Evolutionary conservation across 2,888 invertebrate species (phyloP).

Genomic region (Pemphredon lugubris): DNA sequence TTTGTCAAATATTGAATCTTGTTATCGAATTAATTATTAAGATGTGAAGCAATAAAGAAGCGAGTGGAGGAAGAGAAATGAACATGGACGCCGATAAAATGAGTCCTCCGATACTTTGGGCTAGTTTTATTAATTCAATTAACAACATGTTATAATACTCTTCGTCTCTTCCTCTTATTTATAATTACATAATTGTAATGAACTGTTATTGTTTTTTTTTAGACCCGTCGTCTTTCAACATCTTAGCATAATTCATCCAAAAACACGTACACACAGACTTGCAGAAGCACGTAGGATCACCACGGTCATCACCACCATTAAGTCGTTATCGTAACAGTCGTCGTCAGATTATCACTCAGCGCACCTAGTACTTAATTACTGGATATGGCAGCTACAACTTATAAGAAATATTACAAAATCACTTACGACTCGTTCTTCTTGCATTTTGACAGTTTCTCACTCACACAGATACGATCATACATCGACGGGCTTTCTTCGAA

Average conservation of each 20-base stretch:
- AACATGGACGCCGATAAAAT: too few species aligned
- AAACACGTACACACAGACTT: constrained; percentile 72
- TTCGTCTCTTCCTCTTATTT: constrained; percentile 79
- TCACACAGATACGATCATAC: constrained; percentile 62
- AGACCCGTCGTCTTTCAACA: constrained; percentile 79
- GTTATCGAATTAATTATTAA: neutral
- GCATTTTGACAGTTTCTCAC: constrained; percentile 54
- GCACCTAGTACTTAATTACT: constrained; percentile 72
- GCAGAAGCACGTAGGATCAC: constrained; percentile 69
- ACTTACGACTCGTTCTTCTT: constrained; percentile 72
- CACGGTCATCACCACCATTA: constrained; percentile 51
- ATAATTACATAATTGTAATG: constrained; percentile 78
- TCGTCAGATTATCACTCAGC: constrained; percentile 69
- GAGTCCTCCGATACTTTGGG: constrained; percentile 76
- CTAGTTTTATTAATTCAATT: constrained; percentile 81
- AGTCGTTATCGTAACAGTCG: constrained; percentile 67
- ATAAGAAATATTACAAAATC: constrained; percentile 80
- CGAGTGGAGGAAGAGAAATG: too few species aligned
- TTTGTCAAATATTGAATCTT: too few species aligned
- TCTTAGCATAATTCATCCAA: constrained; percentile 74
- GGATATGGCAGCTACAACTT: constrained; percentile 80
- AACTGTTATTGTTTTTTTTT: constrained; percentile 77
- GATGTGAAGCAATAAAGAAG: neutral
- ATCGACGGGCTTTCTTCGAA: constrained; percentile 62
- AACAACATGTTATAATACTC: constrained; percentile 81